Evolutionary conservation across 2,797 vertebrate species (phyloP).

Genomic region (Poeciliopsis presidionis): DNA sequence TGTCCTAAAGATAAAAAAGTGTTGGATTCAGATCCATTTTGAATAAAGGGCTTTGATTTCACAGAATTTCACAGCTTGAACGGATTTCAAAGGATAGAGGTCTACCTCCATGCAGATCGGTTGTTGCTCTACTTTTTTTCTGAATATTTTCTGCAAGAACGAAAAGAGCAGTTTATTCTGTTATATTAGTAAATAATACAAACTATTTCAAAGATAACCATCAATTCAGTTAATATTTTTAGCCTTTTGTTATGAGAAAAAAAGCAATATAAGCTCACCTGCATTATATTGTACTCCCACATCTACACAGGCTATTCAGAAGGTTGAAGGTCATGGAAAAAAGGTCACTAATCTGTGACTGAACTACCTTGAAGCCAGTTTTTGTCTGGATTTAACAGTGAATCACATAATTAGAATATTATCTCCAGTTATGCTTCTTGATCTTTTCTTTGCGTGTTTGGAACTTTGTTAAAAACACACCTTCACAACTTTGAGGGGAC

Average conservation of each 20-base stretch:
- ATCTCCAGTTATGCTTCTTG: neutral
- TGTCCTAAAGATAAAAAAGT: neutral
- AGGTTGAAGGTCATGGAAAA: neutral
- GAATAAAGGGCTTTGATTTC: conserved; percentile 1
- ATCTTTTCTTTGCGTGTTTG: neutral
- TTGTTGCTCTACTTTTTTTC: neutral
- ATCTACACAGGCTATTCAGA: neutral
- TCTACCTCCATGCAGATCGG: neutral
- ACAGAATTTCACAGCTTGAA: neutral
- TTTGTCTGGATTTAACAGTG: neutral
- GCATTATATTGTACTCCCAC: neutral
- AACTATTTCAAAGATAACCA: neutral
- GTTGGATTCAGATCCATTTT: neutral
- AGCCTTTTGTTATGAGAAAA: neutral
- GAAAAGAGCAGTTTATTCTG: neutral
- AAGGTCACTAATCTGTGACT: neutral
- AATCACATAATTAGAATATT: neutral
- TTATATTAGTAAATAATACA: neutral
- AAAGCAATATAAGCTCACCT: neutral
- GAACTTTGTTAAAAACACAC: too few relatives aligned
- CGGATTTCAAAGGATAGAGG: neutral
- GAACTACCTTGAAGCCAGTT: neutral
- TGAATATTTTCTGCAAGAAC: neutral
- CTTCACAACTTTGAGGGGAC: too few relatives aligned
- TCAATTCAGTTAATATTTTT: neutral